Conservation (phyloP, 2,888 invertebrate species). For the Eupithecia insigniata region DNA sequence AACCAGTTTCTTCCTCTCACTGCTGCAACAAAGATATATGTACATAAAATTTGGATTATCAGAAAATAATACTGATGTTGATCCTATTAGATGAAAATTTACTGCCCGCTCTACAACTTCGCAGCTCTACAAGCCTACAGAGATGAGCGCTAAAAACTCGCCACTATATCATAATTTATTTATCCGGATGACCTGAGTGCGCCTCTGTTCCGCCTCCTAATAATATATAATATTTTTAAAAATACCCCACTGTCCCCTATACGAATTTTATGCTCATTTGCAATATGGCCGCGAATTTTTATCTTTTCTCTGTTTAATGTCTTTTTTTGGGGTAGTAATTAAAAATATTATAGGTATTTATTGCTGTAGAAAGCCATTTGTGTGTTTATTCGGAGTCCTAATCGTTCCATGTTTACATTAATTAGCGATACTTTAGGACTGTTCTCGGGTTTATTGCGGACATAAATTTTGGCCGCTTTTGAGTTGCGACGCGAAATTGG, state of each 20-base stretch:
- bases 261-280: slow-evolving; percentile 70
- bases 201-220: slow-evolving; percentile 68
- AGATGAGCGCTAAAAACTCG: slow-evolving; percentile 69
- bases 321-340: slow-evolving; percentile 77
- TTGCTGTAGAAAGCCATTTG: slow-evolving; percentile 75
- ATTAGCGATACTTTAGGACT: slow-evolving; percentile 81
- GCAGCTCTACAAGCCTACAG: slow-evolving; percentile 51
- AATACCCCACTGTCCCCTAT: slow-evolving; percentile 50
- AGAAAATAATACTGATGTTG: neutral
- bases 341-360: slow-evolving; percentile 84
- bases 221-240: slow-evolving; percentile 70
- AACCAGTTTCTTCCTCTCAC: too few relatives aligned
- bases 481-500: slow-evolving; percentile 51
- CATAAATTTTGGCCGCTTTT: slow-evolving; percentile 70
- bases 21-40: too few relatives aligned
- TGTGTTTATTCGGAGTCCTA: slow-evolving; percentile 77
- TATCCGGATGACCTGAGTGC: slow-evolving; percentile 80
- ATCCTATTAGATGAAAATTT: neutral
- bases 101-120: slow-evolving; percentile 26
- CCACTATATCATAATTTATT: slow-evolving; percentile 83
- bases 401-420: slow-evolving; percentile 83
- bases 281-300: slow-evolving; percentile 75
- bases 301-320: slow-evolving; percentile 78
- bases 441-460: slow-evolving; percentile 76
- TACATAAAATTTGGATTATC: neutral